These are phyloP conservation scores for Sitophilus oryzae DNA, from an alignment of 1,140 invertebrate species.

Conservation along the genomic window DNA sequence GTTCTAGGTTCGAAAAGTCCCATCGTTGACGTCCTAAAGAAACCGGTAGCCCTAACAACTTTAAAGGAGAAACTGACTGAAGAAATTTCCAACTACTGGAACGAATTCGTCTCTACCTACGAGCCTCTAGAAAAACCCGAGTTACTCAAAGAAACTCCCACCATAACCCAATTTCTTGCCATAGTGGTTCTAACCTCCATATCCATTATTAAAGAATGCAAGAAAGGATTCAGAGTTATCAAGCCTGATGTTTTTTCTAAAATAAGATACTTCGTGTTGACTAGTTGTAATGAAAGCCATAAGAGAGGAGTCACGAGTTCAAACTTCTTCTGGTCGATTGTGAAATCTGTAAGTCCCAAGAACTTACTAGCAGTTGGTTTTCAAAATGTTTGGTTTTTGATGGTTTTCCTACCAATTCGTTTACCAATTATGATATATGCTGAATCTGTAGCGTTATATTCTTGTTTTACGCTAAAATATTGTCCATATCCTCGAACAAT, in stretches of 20 bases:
- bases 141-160: constrained; percentile 55
- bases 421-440: constrained; percentile 44
- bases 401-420: constrained; percentile 39
- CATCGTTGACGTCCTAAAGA: constrained; percentile 52
- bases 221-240: constrained; percentile 41
- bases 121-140: constrained; percentile 68
- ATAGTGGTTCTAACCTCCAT: constrained; percentile 54
- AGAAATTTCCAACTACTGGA: constrained; percentile 67
- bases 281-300: constrained; percentile 44
- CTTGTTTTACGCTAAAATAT: constrained; percentile 39
- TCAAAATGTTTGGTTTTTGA: constrained; percentile 38
- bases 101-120: constrained; percentile 69
- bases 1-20: constrained; percentile 43
- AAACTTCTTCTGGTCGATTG: constrained; percentile 43
- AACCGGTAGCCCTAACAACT: constrained; percentile 58
- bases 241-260: constrained; percentile 36
- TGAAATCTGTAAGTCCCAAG: constrained; percentile 43
- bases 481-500: constrained; percentile 45
- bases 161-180: constrained; percentile 53
- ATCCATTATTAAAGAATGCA: constrained; percentile 53
- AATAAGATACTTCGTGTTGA: constrained; percentile 39
- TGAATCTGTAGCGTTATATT: constrained; percentile 44
- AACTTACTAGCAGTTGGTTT: constrained; percentile 40
- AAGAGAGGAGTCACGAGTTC: constrained; percentile 45
- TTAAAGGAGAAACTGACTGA: constrained; percentile 61